Base-by-base conservation (phyloP, 2,888 invertebrate species). In the Nezara viridula region DNA sequence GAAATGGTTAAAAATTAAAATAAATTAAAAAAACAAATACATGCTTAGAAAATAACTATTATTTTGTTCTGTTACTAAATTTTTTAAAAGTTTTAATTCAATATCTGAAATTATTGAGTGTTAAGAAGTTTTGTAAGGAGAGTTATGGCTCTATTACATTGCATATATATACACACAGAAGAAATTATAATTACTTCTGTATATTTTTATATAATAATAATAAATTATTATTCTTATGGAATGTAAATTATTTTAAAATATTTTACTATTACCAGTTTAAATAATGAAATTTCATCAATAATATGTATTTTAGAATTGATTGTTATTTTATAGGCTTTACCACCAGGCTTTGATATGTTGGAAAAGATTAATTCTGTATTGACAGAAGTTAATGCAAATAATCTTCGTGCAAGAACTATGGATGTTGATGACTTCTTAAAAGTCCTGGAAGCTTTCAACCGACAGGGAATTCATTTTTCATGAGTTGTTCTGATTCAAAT, bases 341-440 rank as follows among this genome's bases (percentile, higher is more conserved):
- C 96, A 27, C 94, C 95, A 91, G 95, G 96, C 92, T 97, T 98
- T 93, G 95, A 96, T 92, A 96, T 98, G 90, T 97, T 98, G 93
- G 94, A 94, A 88, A 96, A 96, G 93, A 94, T 99, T 3, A 96
- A 95, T 91, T 94, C 95, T 55, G 95, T 98, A 91, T 94, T 99
- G 91, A 93, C 93, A 90, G 94, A 94, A 89, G 94, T 95, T 90
- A 95, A 94, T 90, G 96, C 96, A 92, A 96, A 95, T 89, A 95
- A 96, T 91, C 96, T 96, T 93, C 94, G 99, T 92, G 98, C 99
- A 0, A 94, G 99, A 92, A 96, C 95, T 10, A 98, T 99, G 98
- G 98, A 98, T 92, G 96, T 97, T 91, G 99, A 99, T 94, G 99
- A 99, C 92, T 99, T 99, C 92, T 96, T 98, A 94, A 86, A 55